Evolutionary conservation across 2,797 vertebrate species (phyloP).

Genomic region (Poeciliopsis infans): DNA sequence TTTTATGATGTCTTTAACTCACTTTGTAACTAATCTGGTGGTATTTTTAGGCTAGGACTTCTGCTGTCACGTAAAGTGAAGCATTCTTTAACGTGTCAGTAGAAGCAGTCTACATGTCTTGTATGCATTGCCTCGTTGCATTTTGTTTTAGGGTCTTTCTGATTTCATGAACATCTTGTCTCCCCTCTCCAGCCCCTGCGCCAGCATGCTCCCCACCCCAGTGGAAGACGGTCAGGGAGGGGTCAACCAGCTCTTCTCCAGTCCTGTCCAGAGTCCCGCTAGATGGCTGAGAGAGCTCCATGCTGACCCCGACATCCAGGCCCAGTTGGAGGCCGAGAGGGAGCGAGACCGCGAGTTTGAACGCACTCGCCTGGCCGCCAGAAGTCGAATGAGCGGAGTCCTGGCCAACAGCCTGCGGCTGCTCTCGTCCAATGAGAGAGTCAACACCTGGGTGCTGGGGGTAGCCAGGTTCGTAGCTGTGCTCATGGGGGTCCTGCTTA

Average conservation of each 20-base stretch:
- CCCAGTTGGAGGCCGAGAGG: slow-evolving; percentile 89
- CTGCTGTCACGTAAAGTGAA: not conserved
- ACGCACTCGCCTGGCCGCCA: slow-evolving; percentile 81
- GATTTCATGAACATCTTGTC: not conserved
- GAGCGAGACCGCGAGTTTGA: slow-evolving; percentile 88
- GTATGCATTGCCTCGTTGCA: not conserved
- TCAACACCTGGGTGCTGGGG: slow-evolving; percentile 89
- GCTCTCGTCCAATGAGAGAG: slow-evolving; percentile 86
- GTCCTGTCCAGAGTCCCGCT: slow-evolving; percentile 85
- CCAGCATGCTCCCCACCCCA: slow-evolving; percentile 91
- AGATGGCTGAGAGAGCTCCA: slow-evolving; percentile 89
- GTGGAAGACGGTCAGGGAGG: slow-evolving; percentile 85
- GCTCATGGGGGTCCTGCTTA: slow-evolving; percentile 87
- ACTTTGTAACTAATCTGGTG: not conserved
- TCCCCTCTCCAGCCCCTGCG: slow-evolving; percentile 82
- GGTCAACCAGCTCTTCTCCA: slow-evolving; percentile 91
- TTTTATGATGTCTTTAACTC: not conserved
- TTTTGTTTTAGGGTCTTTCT: not conserved
- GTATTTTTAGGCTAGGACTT: not conserved
- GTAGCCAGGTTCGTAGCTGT: slow-evolving; percentile 89
- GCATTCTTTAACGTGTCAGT: not conserved
- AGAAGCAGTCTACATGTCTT: not conserved
- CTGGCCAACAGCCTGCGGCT: slow-evolving; percentile 85
- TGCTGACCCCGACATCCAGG: slow-evolving; percentile 90
- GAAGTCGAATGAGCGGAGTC: slow-evolving; percentile 67